phyloP scores from a whole-genome alignment of 2,888 invertebrate genomes.

The Acanthacorydalis orientalis region DNA sequence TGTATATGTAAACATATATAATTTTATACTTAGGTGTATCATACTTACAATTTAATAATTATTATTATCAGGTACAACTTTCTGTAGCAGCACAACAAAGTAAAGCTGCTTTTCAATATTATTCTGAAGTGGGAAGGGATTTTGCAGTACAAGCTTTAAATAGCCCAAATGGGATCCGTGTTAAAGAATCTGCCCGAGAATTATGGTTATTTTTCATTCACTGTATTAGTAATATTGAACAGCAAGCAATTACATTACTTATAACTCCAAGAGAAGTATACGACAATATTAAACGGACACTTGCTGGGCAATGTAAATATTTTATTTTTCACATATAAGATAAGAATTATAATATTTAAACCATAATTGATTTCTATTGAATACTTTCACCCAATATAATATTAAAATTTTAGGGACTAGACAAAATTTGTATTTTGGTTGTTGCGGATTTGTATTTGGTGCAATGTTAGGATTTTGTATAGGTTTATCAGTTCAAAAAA shows the following conservation, averaged over 20 bases:
- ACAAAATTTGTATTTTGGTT: slow-evolving; percentile 20
- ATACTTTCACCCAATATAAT: not conserved
- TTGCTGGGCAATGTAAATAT: slow-evolving; percentile 13
- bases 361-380: not conserved
- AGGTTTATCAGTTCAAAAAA: slow-evolving; percentile 17
- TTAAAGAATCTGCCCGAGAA: slow-evolving; percentile 10
- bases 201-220: slow-evolving; percentile 9
- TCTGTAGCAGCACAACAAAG: slow-evolving; percentile 12
- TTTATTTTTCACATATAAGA: too few species aligned
- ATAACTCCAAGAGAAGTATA: slow-evolving; percentile 10
- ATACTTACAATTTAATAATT: not conserved
- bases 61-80: slow-evolving; percentile 12
- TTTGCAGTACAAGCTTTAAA: slow-evolving; percentile 10
- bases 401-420: slow-evolving; percentile 16
- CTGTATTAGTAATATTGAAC: slow-evolving; percentile 7
- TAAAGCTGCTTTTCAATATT: slow-evolving; percentile 10
- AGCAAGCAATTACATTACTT: slow-evolving; percentile 7
- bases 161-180: slow-evolving; percentile 10
- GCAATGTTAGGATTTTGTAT: slow-evolving; percentile 21
- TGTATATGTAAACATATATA: not conserved
- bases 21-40: not conserved
- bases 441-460: slow-evolving; percentile 23
- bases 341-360: not conserved
- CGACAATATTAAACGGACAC: slow-evolving; percentile 10
- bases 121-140: slow-evolving; percentile 11